Evolutionary conservation across 2,797 vertebrate genomes (phyloP).

Genomic region (Chelidonichthys spinosus): DNA sequence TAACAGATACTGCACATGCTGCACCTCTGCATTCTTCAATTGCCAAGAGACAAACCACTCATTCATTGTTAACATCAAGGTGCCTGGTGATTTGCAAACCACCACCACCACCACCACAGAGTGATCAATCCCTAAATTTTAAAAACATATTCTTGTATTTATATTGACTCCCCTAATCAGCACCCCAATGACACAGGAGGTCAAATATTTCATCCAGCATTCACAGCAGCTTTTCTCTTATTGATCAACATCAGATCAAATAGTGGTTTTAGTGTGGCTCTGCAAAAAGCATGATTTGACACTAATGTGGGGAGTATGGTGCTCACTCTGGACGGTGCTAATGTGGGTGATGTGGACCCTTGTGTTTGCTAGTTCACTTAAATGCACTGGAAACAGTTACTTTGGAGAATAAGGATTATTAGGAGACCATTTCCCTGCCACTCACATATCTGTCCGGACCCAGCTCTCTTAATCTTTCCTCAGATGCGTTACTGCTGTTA

Average conservation of each 20-base stretch:
- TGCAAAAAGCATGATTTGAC: constrained; percentile 44
- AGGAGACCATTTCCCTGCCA: constrained; percentile 44
- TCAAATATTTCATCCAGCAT: constrained; percentile 24
- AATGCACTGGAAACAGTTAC: constrained; percentile 36
- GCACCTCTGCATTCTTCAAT: neutral
- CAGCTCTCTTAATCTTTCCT: constrained; percentile 32
- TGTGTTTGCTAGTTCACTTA: constrained; percentile 13
- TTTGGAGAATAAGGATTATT: constrained; percentile 19
- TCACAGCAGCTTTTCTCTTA: constrained; percentile 19
- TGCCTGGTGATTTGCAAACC: neutral
- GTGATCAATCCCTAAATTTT: neutral
- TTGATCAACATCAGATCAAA: constrained; percentile 55
- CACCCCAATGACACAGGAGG: neutral
- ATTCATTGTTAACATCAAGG: neutral
- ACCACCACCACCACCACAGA: neutral
- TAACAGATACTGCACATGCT: neutral
- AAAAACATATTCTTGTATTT: neutral
- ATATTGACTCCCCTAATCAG: neutral
- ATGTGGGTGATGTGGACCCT: constrained; percentile 29
- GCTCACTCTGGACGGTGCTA: constrained; percentile 37
- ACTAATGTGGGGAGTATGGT: constrained; percentile 59
- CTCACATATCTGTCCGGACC: constrained; percentile 29
- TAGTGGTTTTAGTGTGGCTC: constrained; percentile 25
- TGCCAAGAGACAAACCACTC: neutral
- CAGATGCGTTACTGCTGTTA: constrained; percentile 33